Evolutionary conservation across 2,888 invertebrate genomes (phyloP), one percentile per base, ranked within the genome.

Genomic region (Cosmorhoe ocellata): DNA sequence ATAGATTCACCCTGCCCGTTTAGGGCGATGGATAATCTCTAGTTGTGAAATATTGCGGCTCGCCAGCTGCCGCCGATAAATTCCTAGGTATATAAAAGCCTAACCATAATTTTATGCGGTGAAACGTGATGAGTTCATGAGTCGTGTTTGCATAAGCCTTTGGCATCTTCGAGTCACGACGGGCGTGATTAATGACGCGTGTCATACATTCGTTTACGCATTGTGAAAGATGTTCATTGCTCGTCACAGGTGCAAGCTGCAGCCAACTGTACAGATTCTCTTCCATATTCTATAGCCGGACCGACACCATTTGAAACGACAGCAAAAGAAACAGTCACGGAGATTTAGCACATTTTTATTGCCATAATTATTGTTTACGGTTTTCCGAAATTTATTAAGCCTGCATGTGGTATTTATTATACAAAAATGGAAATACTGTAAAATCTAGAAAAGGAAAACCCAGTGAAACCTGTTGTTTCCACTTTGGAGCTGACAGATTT

Each of bases 81-180:
- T 52, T 64, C 59, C 68, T 67, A 67, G 64, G 67, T 66, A 66
- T 48, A 48, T 54, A 64, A 68, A 68, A 67, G 71, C 67, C n/a
- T 71, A 69, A 67, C 66, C 70, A 72, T 75, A 73, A 82, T 79
- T 80, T 65, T 74, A 78, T 81, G 78, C 73, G 79, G 79, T 82
- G 70, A 69, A 76, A 71, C 78, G 78, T 79, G 82, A 83, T 81
- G 82, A 79, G 78, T 76, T 76, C 78, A 78, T 78, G 66, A 69
- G 66, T 66, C 61, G 68, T 65, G 70, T 75, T 81, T 78, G 76
- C 76, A 79, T 74, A 74, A 74, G 74, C 68, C 72, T 76, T 79
- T 80, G 72, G 78, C 80, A 82, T 67, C 67, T 61, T 63, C 59
- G 50, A 72, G 77, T 77, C 81, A 79, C 79, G 79, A 71, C 67